These are phyloP conservation scores for Rhagium mordax DNA, from an alignment of 2,888 invertebrate species.

Conservation along the genomic window DNA sequence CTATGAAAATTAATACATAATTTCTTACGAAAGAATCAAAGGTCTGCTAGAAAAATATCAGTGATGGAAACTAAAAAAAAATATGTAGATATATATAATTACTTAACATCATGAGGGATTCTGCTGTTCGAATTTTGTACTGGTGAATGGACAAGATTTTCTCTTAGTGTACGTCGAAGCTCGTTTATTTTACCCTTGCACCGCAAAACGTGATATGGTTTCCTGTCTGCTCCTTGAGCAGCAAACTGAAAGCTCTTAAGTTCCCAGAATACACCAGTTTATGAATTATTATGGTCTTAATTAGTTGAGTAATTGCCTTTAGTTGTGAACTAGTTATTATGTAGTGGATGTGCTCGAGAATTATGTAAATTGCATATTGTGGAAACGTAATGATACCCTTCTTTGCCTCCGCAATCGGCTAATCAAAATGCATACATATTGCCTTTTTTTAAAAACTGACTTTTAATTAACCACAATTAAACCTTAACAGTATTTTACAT, in stretches of 20 bases:
- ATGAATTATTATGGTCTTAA: slow-evolving; percentile 59
- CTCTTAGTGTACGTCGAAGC: slow-evolving; percentile 36
- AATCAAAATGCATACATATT: slow-evolving; percentile 28
- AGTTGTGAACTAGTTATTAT: slow-evolving; percentile 58
- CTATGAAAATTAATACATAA: too few relatives aligned
- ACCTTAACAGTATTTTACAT: slow-evolving; percentile 1
- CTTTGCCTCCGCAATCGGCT: slow-evolving; percentile 23
- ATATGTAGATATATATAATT: too few relatives aligned
- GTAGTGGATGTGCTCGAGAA: slow-evolving; percentile 48
- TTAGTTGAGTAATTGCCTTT: slow-evolving; percentile 59
- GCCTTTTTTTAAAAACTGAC: slow-evolving; percentile 5
- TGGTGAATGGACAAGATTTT: background rate
- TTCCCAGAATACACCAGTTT: slow-evolving; percentile 51
- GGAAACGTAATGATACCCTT: slow-evolving; percentile 30
- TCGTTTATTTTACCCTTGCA: slow-evolving; percentile 38
- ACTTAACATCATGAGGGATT: too few relatives aligned
- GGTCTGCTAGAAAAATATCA: too few relatives aligned
- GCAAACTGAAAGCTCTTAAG: slow-evolving; percentile 45
- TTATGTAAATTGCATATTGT: slow-evolving; percentile 44
- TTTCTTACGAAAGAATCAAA: too few relatives aligned
- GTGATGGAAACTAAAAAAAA: too few relatives aligned
- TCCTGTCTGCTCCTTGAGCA: slow-evolving; percentile 50
- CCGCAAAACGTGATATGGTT: slow-evolving; percentile 39
- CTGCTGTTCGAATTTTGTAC: too few relatives aligned
- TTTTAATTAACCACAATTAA: slow-evolving; percentile 20